Conservation (phyloP, 2,888 invertebrate genomes). For the Agrotis segetum region DNA sequence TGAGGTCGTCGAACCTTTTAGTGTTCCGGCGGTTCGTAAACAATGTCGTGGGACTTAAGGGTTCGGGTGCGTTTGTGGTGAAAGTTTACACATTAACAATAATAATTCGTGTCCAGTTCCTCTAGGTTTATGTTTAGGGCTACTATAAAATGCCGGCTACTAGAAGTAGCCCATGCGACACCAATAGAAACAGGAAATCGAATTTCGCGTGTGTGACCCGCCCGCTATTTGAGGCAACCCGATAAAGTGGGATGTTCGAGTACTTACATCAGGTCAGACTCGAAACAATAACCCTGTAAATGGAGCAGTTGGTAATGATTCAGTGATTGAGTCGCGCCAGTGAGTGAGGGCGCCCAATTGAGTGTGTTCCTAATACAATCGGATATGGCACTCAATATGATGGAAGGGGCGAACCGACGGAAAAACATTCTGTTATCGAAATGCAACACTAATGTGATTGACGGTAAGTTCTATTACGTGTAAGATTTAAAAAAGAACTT, state of each 20-base stretch:
- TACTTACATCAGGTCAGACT: conserved; percentile 73
- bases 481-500: conserved; percentile 43
- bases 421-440: conserved; percentile 61
- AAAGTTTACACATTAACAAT: conserved; percentile 73
- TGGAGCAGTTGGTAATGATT: conserved; percentile 78
- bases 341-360: conserved; percentile 77
- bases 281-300: conserved; percentile 82
- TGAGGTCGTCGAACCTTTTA: conserved; percentile 81
- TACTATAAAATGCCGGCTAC: conserved; percentile 63
- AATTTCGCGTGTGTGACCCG: conserved; percentile 73
- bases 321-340: conserved; percentile 74
- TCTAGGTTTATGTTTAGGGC: conserved; percentile 54
- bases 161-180: conserved; percentile 46
- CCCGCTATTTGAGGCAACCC: conserved; percentile 69
- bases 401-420: conserved; percentile 68
- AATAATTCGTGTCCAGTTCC: conserved; percentile 63
- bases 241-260: conserved; percentile 73
- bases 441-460: conserved; percentile 54
- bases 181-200: conserved; percentile 79
- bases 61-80: conserved; percentile 73
- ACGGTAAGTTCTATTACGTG: conserved; percentile 45
- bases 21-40: conserved; percentile 79
- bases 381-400: conserved; percentile 77
- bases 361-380: conserved; percentile 78
- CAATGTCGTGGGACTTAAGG: conserved; percentile 75